Evolutionary conservation across 2,888 invertebrate species (phyloP).

Genomic region (Drosophila leonis): DNA sequence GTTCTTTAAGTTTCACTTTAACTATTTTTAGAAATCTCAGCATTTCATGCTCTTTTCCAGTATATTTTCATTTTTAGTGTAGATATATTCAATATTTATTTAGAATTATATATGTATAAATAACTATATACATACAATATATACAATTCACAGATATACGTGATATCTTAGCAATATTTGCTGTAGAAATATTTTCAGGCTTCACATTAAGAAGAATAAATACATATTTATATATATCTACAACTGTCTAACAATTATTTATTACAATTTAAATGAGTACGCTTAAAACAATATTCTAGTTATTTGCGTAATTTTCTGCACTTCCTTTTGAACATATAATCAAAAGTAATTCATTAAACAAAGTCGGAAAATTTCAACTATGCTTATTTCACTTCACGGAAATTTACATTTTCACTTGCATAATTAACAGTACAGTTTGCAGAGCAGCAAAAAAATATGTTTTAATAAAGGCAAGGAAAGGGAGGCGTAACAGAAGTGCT

Average conservation of each 20-base stretch:
- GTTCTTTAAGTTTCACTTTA: too few relatives aligned
- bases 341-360: constrained; percentile 37
- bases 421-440: constrained; percentile 51
- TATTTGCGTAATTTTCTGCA: not conserved
- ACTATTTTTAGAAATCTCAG: too few relatives aligned
- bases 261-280: not conserved
- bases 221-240: not conserved
- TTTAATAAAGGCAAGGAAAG: not conserved
- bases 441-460: constrained; percentile 2
- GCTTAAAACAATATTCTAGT: not conserved
- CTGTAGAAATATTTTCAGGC: too few relatives aligned
- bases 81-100: too few relatives aligned
- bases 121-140: too few relatives aligned
- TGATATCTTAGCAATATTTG: too few relatives aligned
- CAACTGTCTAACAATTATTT: not conserved
- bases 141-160: too few relatives aligned
- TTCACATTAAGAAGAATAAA: not conserved
- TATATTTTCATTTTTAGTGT: too few relatives aligned
- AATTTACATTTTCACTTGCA: constrained; percentile 70
- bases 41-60: too few relatives aligned
- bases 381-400: constrained; percentile 50
- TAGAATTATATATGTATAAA: too few relatives aligned
- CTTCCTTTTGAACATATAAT: constrained; percentile 13
- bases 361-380: constrained; percentile 38
- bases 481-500: constrained; percentile 3